phyloP scores from a whole-genome alignment of 2,797 vertebrate species.

The Chromis chromis region DNA sequence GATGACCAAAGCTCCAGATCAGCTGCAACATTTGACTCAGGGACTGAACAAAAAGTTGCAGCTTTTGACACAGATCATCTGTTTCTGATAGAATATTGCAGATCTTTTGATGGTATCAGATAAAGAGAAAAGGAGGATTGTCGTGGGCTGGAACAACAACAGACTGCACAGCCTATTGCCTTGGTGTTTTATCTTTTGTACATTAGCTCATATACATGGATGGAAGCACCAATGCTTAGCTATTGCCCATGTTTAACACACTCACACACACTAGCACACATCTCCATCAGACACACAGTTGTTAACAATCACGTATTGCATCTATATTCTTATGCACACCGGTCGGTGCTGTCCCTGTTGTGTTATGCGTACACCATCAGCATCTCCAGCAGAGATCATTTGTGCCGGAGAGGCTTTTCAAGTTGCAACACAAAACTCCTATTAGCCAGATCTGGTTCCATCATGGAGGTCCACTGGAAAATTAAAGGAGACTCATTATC shows the following conservation, averaged over 20 bases:
- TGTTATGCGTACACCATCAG: slow-evolving; percentile 58
- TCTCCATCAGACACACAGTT: slow-evolving; percentile 8
- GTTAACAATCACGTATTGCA: slow-evolving; percentile 50
- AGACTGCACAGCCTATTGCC: slow-evolving; percentile 57
- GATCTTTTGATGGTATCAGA: slow-evolving; percentile 24
- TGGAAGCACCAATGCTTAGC: slow-evolving; percentile 79
- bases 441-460: slow-evolving; percentile 24
- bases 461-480: slow-evolving; percentile 50
- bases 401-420: slow-evolving; percentile 25
- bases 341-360: slow-evolving; percentile 53
- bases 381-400: slow-evolving; percentile 42
- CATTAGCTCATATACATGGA: slow-evolving; percentile 72
- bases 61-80: slow-evolving; percentile 15
- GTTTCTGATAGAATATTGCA: slow-evolving; percentile 53
- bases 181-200: slow-evolving; percentile 50
- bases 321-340: slow-evolving; percentile 34
- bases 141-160: slow-evolving; percentile 54
- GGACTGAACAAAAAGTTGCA: slow-evolving; percentile 22
- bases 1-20: slow-evolving; percentile 30
- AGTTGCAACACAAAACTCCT: slow-evolving; percentile 25
- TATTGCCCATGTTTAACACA: slow-evolving; percentile 77
- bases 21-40: slow-evolving; percentile 16
- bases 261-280: slow-evolving; percentile 31
- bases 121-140: slow-evolving; percentile 63
- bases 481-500: not conserved